phyloP scores from a whole-genome alignment of 2,888 invertebrate species.

The Pyrrhopygopsis socrates region DNA sequence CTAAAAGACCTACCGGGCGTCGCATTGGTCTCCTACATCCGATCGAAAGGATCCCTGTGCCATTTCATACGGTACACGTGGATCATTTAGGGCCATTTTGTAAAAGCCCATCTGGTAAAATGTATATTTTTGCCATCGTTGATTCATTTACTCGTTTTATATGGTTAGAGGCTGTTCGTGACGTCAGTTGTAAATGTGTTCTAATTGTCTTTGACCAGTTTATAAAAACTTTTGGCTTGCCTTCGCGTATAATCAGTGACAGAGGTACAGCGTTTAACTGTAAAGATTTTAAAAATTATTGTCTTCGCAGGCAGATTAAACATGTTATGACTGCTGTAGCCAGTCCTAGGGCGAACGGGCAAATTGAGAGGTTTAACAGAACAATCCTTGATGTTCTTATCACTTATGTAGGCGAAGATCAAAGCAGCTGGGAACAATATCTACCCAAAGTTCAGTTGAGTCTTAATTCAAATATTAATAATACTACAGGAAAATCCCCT shows the following conservation, averaged over 20 bases:
- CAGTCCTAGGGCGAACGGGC: conserved; percentile 60
- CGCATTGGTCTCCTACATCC: conserved; percentile 67
- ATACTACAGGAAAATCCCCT: conserved; percentile 63
- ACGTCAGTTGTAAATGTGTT: conserved; percentile 27
- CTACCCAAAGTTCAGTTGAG: conserved; percentile 56
- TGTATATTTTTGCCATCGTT: conserved; percentile 45
- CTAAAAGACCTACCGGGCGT: conserved; percentile 56
- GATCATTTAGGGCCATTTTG: conserved; percentile 60
- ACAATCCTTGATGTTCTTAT: conserved; percentile 44
- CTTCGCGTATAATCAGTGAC: conserved; percentile 41
- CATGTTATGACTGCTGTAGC: conserved; percentile 47
- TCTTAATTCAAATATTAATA: conserved; percentile 39
- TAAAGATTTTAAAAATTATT: conserved; percentile 6
- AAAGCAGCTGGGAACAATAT: conserved; percentile 53
- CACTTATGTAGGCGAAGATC: conserved; percentile 60
- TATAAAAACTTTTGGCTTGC: conserved; percentile 36
- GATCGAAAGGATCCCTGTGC: conserved; percentile 55
- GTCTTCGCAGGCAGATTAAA: conserved; percentile 18
- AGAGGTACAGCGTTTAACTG: conserved; percentile 47
- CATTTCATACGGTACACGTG: conserved; percentile 59
- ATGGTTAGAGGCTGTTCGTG: conserved; percentile 33
- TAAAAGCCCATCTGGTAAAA: conserved; percentile 40
- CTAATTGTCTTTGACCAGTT: conserved; percentile 19
- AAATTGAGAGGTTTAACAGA: conserved; percentile 53
- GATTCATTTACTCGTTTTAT: conserved; percentile 52